Conservation (phyloP, 2,888 invertebrate species). For the Cephus runcator region DNA sequence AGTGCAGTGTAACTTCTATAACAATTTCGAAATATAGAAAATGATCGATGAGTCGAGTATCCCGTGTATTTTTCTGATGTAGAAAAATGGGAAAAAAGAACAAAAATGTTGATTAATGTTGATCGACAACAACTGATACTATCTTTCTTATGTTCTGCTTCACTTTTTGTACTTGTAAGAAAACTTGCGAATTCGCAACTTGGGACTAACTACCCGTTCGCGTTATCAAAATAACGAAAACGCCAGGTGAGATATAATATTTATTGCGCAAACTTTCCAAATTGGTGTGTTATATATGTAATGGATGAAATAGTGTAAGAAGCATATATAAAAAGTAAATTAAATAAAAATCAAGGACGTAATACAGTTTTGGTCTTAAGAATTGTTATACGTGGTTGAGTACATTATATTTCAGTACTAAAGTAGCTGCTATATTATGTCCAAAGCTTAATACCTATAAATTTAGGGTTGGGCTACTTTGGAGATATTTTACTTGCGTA, state of each 20-base stretch:
- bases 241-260: too few species aligned
- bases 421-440: not conserved
- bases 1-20: not conserved
- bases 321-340: too few species aligned
- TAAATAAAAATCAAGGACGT: too few species aligned
- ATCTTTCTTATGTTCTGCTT: not conserved
- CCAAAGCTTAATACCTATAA: not conserved
- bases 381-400: not conserved
- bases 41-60: not conserved
- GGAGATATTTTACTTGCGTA: too few species aligned
- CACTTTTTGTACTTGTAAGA: not conserved
- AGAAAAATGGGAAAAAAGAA: not conserved
- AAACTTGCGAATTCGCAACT: not conserved
- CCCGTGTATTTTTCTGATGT: not conserved
- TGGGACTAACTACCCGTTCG: too few species aligned
- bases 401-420: not conserved
- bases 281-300: too few species aligned
- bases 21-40: not conserved
- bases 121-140: not conserved
- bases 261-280: too few species aligned
- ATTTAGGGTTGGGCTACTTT: too few species aligned
- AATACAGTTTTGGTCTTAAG: not conserved
- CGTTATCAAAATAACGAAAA: too few species aligned
- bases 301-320: too few species aligned
- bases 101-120: not conserved